Evolutionary conservation across 2,888 invertebrate genomes (phyloP), one percentile per base, ranked within the genome.

Genomic region (Vannuccia rotundouncinata): DNA sequence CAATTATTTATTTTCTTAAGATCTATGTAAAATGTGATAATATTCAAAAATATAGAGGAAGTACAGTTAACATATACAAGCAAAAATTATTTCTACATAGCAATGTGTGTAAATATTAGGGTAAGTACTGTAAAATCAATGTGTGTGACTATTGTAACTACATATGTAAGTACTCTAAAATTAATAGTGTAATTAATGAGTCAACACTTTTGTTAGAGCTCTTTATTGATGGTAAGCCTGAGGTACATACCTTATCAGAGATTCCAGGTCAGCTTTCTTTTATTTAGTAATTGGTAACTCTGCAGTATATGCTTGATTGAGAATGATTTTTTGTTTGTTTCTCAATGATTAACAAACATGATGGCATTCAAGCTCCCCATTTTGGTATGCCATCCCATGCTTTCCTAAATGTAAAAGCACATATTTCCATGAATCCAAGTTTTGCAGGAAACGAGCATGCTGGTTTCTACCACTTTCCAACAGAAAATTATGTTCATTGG

Each of bases 391-490:
- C 66, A 66, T 66, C 66, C 13, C 66, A 22, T 66, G 66, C 66
- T 66, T 66, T 66, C 66, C 25, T 66, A 27, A 66, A 66, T 17
- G 22, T 27, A 66, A 66, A 45, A 66, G 66, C 25, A 66, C 66
- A 27, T 66, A 66, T 66, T 2, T 66, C 25, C 22, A 66, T 66
- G 66, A 66, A 66, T 22, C 22, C 66, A 66, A 13, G 66, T 66
- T 66, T 66, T 66, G 66, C 66, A 66, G 75, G 75, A 31, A 75
- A 75, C 75, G 30, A 75, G 75, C 29, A 31, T 75, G 29, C 22
- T 22, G 75, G 29, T 29, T 31, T 22, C 75, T 29, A 75, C 31
- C 31, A 75, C 31, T 31, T 75, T 29, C 75, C 75, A 75, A 29
- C 75, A 31, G 75, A 75, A 75, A 27, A 75, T 75, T 31, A 75